Evolutionary conservation across 2,113 vertebrate genomes (phyloP), one percentile per base, ranked within the genome.

Genomic region (Bubalus kerabau): DNA sequence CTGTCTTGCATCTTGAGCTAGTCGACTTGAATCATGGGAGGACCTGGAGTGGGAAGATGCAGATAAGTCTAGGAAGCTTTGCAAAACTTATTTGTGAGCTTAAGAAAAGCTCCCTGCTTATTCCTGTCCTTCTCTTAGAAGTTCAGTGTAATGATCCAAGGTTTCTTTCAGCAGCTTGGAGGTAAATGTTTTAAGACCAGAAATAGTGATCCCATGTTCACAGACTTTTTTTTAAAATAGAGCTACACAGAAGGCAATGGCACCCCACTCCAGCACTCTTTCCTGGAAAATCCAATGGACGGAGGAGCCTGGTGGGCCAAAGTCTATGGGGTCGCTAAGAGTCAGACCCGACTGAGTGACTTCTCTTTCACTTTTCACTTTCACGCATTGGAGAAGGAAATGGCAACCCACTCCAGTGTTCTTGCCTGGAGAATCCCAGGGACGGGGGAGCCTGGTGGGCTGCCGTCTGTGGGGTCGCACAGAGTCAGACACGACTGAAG

Each of bases 51-150:
- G 23, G 43, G 23, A 40, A 83, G 74, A 71, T 23, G 16, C 28
- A 11, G 23, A 60, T 5, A 28, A 54, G 32, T 94, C 60, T 57
- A 6, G 13, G 10, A 62, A 67, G 30, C 23, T 85, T 67, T 90
- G 64, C 43, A 11, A 15, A 80, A 83, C 64, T 30, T 81, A 36
- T 14, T 46, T 78, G 11, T 71, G 88, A 93, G 56, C 56, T 62
- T 16, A 81, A 52, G 40, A 57, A 74, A n/a, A 85, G 43, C 54
- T 95, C 28, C 13, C 17, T 82, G 87, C 6, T 92, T 80, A 54
- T 92, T 78, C n/a, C 82, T 87, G 6, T 48, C 81, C 82, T 83
- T 89, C 67, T 87, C 28, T 92, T 88, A 30, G 46, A 94, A 91
- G 85, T 91, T 89, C 4, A 3, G 0, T 46, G 6, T 50, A 30